Percentiles rank a stretch among this genome's conserved stretches.
phyloP scores from a whole-genome alignment of 2,888 invertebrate species.

The Lasioglossum calceatum region DNA sequence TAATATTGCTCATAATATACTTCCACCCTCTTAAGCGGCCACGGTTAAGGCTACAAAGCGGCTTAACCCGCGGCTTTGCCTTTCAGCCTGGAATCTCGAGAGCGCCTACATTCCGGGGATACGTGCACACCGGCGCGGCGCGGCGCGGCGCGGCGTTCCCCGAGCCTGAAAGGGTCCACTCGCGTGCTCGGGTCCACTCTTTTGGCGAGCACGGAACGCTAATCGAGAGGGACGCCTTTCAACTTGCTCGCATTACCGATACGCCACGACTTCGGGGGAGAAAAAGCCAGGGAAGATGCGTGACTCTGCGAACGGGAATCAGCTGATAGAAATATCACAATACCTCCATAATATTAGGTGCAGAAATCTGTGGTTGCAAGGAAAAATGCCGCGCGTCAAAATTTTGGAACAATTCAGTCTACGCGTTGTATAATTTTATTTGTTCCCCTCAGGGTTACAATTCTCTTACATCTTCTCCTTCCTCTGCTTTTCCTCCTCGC shows the following conservation, averaged over 20 bases:
- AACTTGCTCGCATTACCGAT: conserved; percentile 34
- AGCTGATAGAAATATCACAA: neutral
- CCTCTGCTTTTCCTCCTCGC: no score
- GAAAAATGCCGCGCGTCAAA: no score
- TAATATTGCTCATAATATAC: conserved; percentile 74
- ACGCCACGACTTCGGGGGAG: conserved; percentile 11
- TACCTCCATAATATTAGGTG: neutral
- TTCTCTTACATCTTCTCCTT: no score
- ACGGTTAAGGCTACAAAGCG: conserved; percentile 72
- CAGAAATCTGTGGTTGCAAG: neutral
- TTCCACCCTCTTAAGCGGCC: conserved; percentile 74
- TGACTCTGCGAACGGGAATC: neutral
- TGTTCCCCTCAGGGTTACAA: no score
- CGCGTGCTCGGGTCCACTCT: conserved; percentile 61
- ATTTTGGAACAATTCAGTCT: no score
- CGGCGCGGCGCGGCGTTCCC: conserved; percentile 15
- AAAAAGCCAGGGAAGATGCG: neutral
- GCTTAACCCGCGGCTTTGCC: conserved; percentile 70
- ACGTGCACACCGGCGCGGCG: conserved; percentile 34
- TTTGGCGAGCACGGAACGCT: conserved; percentile 29
- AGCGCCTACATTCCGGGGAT: conserved; percentile 71
- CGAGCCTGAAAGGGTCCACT: conserved; percentile 57
- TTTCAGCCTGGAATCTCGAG: conserved; percentile 70
- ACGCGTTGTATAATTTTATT: no score
- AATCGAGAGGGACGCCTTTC: conserved; percentile 58